A percentile compares a stretch with the other conserved stretches of the same genome.
Evolutionary conservation across 2,113 vertebrate genomes (phyloP).

Genomic region (Notarius lentiginosus): DNA sequence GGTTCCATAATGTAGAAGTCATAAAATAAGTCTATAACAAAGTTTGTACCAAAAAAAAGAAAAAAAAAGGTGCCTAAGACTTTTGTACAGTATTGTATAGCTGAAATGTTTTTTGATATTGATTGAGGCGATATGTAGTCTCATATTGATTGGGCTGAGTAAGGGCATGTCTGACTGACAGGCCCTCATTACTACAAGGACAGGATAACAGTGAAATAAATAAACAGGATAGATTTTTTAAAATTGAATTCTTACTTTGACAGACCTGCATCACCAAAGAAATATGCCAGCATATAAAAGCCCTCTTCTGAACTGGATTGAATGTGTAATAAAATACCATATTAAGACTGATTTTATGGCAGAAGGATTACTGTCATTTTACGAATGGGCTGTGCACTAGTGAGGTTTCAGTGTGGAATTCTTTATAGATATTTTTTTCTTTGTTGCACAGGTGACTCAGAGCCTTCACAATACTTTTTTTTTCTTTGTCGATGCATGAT

Average conservation of each 20-base stretch:
- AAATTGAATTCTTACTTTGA: slow-evolving; percentile 6
- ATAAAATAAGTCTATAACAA: no score
- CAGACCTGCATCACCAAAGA: neutral
- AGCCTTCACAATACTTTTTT: neutral
- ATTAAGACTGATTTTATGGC: neutral
- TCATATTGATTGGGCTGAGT: neutral
- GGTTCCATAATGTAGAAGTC: no score
- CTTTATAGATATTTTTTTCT: neutral
- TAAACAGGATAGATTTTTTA: slow-evolving; percentile 6
- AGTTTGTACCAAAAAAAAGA: no score
- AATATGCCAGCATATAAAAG: neutral
- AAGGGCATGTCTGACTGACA: neutral
- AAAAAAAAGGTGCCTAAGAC: no score
- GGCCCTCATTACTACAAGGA: neutral
- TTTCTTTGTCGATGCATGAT: neutral
- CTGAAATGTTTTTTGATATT: neutral
- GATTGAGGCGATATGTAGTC: neutral
- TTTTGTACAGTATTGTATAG: neutral
- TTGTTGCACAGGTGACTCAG: neutral
- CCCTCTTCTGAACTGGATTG: neutral
- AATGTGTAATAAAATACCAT: neutral
- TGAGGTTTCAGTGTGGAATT: neutral
- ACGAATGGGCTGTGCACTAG: neutral
- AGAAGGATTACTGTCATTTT: neutral
- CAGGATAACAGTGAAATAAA: neutral